Conservation (phyloP, 2,888 invertebrate genomes). For the Hipparchia sbordonii region DNA sequence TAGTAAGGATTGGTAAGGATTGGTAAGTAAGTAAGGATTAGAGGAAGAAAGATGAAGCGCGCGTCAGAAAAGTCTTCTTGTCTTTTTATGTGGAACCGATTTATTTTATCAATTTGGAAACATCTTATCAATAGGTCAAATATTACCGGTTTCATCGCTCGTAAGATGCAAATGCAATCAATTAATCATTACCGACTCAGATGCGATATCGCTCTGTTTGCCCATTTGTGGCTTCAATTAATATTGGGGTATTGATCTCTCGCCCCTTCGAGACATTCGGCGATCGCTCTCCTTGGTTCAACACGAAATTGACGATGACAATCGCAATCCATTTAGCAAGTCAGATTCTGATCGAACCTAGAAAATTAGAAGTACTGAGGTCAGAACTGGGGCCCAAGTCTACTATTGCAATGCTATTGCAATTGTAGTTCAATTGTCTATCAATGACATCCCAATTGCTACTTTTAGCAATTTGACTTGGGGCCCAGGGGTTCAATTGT, state of each 20-base stretch:
- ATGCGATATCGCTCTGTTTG: constrained; percentile 13
- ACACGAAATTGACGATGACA: constrained; percentile 20
- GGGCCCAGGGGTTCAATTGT: too few relatives aligned
- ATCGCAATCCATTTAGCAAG: constrained; percentile 8
- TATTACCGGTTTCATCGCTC: background rate
- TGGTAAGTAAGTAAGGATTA: too few relatives aligned
- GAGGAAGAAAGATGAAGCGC: too few relatives aligned
- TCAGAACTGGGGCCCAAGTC: background rate
- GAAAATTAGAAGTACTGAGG: background rate
- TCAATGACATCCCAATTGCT: too few relatives aligned
- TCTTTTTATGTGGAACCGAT: too few relatives aligned
- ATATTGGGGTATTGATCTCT: constrained; percentile 27
- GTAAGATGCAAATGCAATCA: constrained; percentile 17
- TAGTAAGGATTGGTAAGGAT: too few relatives aligned
- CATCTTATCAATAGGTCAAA: background rate
- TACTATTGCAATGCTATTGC: too few relatives aligned
- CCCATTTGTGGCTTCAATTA: constrained; percentile 26
- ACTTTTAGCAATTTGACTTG: too few relatives aligned
- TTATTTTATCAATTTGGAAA: too few relatives aligned
- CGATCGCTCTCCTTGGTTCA: constrained; percentile 23
- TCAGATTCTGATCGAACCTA: background rate
- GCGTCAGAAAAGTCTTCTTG: too few relatives aligned
- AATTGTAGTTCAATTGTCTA: too few relatives aligned
- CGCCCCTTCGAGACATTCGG: constrained; percentile 21
- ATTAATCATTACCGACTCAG: constrained; percentile 16